Conservation (phyloP, 2,113 vertebrate species). For the Ondatra zibethicus region DNA sequence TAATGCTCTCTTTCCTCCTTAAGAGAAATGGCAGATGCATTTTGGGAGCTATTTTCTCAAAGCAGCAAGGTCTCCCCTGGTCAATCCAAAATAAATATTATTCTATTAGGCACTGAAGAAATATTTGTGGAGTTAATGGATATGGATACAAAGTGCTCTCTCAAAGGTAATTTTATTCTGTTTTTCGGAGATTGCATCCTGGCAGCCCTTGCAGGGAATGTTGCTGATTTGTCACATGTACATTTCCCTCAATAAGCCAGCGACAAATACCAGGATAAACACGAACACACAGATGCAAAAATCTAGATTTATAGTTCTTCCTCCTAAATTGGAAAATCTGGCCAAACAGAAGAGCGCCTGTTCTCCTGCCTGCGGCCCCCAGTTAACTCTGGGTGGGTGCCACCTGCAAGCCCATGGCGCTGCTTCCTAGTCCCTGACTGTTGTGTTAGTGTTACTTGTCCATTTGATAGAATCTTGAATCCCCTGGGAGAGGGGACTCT, state of each 20-base stretch:
- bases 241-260: not conserved
- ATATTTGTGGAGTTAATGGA: slow-evolving; percentile 73
- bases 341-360: not conserved
- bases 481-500: not conserved
- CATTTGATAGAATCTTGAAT: not conserved
- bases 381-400: rapidly evolving
- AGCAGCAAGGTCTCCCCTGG: slow-evolving; percentile 46
- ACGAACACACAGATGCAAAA: not conserved
- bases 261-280: not conserved
- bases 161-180: slow-evolving; percentile 48
- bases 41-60: slow-evolving; percentile 71
- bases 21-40: slow-evolving; percentile 46
- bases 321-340: not conserved
- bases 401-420: rapidly evolving
- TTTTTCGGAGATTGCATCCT: not conserved
- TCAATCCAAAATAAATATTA: slow-evolving; percentile 70
- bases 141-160: slow-evolving; percentile 57
- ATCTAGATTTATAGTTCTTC: not conserved
- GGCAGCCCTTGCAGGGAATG: not conserved
- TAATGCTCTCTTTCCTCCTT: slow-evolving; percentile 32
- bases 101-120: slow-evolving; percentile 67
- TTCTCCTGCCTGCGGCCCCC: not conserved
- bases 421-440: not conserved
- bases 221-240: not conserved
- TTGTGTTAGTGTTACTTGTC: not conserved